Evolutionary conservation across 1,140 invertebrate species (phyloP), one percentile per base, ranked within the genome.

Genomic region (Scaptodrosophila lebanonensis): DNA sequence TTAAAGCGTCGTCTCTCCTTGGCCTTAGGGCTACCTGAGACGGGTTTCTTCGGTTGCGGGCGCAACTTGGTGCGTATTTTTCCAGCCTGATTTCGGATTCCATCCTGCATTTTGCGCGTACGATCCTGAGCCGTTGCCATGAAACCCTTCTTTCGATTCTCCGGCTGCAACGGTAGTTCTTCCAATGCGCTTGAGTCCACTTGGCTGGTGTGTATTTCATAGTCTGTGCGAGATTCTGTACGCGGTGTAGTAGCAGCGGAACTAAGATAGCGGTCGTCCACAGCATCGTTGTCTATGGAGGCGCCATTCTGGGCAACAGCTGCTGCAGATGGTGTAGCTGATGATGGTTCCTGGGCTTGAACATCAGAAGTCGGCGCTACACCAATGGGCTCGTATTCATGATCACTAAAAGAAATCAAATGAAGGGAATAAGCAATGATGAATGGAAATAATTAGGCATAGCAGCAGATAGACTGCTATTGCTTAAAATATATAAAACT

Each of bases 301-400:
- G n/a, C n/a, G n/a, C n/a, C n/a, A n/a, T n/a, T n/a, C n/a, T n/a
- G n/a, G 65, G 71, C 27, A 43, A 9, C 43, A 33, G 32, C 5
- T 58, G 65, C 7, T 38, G 50, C 49, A 56, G 50, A 17, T 18
- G 20, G 30, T 39, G 66, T 22, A 73, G 63, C 59, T 56, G 73
- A 65, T 43, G 71, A 64, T 36, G 56, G 22, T 20, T 75, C 54
- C 20, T 51, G 66, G 36, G 61, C 50, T 16, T 36, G 5, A 53
- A 53, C 13, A 50, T 47, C 15, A 56, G 53, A 6, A 29, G 85
- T 44, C 65, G 84, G 84, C 38, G 89, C 88, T 47, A 89, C 88
- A 70, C 90, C 89, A 73, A 95, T 91, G 59, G 93, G 93, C 89
- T 95, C 94, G 88, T 95, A 96, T 86, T 95, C 93, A 90, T 96